These are phyloP conservation scores for Zele albiditarsus DNA, from an alignment of 2,888 invertebrate genomes.

Conservation along the genomic window DNA sequence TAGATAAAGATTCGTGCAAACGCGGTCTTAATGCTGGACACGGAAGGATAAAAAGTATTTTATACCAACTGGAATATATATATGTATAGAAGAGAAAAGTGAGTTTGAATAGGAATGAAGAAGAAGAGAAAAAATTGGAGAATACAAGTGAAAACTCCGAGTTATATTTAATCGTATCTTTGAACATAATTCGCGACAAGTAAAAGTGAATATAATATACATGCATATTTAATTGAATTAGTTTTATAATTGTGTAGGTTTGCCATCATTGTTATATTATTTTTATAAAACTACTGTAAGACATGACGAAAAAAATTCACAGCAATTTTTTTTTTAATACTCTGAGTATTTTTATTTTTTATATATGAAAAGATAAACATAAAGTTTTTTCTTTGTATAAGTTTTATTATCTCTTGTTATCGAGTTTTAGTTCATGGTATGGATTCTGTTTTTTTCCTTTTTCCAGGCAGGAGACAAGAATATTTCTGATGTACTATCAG, in stretches of 20 bases:
- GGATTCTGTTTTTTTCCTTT: background rate
- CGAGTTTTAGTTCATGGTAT: conserved; percentile 3
- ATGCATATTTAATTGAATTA: conserved; percentile 14
- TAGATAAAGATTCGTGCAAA: background rate
- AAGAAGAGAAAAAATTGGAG: background rate
- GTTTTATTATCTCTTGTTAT: conserved; percentile 27
- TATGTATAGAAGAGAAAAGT: background rate
- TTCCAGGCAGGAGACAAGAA: background rate
- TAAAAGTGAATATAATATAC: background rate
- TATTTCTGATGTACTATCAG: background rate
- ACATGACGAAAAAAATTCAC: background rate
- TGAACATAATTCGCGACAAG: background rate
- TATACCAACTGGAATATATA: background rate
- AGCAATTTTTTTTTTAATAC: background rate
- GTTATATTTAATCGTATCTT: background rate
- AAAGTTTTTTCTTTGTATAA: conserved; percentile 5
- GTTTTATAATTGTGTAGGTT: conserved; percentile 10
- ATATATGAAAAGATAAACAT: background rate
- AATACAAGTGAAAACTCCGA: background rate
- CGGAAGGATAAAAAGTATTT: background rate
- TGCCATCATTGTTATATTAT: background rate
- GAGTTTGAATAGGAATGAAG: background rate
- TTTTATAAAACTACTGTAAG: background rate
- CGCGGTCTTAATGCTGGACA: background rate
- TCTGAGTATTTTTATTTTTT: no score